Evolutionary conservation across 30 jellyfish, hydroid and myxozoan species (phyloP), one percentile per base, ranked within the genome.

Genomic region (Hydractinia echinata): DNA sequence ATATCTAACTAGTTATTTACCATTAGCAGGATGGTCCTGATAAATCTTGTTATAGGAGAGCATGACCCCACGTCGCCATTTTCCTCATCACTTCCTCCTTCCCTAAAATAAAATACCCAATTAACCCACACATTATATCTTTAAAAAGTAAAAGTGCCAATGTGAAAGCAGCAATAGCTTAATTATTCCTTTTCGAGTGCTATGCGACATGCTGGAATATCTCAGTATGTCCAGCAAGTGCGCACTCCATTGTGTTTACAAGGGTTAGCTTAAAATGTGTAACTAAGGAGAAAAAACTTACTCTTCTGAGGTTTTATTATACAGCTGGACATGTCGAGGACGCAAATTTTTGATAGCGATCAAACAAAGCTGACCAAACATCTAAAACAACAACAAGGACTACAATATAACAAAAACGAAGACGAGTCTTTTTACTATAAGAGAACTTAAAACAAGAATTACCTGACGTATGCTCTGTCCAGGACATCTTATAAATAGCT

Each of bases 361-460:
- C 62, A 91, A 61, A 72, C 97, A 91, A 13, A 91, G 77, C 85
- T 91, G 97, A 9, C 91, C 96, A 86, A 91, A 91, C 97, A 91
- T 91, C 97, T 91, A 67, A 58, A 79, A 84, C 62, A 16, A 60
- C 51, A 79, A 10, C 48, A 5, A 4, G 77, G 14, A 6, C 19
- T 10, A 56, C 51, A 66, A 4, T 11, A n/a, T 3, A 10, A 71
- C n/a, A 72, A 87, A 69, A 58, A 58, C 19, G 15, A 11, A 13
- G 15, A 16, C 3, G 15, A 11, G 69, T 11, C 1, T 13, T 58
- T 58, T 16, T 58, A 58, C 3, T 16, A 58, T 58, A 13, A 58
- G 19, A 16, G 19, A 58, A 58, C 2, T 11, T 16, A 58, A 58
- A 58, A 58, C 69, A 11, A 16, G 18, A 58, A 58, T 13, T 72